Conservation (phyloP, 2,113 vertebrate species). For the Pedionomus torquatus region DNA sequence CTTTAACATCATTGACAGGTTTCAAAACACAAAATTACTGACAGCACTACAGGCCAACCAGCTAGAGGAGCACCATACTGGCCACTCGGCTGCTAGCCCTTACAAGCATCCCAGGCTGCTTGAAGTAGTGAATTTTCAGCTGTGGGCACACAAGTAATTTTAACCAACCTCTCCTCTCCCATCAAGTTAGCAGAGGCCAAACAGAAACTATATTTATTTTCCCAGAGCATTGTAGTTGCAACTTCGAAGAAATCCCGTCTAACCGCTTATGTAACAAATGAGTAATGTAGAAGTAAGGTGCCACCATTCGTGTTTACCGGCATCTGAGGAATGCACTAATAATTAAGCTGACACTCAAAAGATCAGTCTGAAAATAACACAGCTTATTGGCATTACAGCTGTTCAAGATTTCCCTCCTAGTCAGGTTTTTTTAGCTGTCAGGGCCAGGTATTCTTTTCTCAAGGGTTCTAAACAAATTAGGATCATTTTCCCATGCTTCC, state of each 20-base stretch:
- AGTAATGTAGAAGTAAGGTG: neutral
- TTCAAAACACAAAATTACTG: neutral
- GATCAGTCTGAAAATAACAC: neutral
- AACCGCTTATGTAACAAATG: neutral
- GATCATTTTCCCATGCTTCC: neutral
- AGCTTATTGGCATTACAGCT: neutral
- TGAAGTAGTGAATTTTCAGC: neutral
- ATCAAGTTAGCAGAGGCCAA: neutral
- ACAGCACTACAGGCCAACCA: neutral
- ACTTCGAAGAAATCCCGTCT: neutral
- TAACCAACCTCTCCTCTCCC: neutral
- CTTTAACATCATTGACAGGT: fast-evolving
- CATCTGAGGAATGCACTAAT: neutral
- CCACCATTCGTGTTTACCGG: neutral
- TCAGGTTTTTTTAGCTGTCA: neutral
- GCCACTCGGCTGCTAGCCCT: neutral
- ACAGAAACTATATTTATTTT: neutral
- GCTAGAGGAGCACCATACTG: neutral
- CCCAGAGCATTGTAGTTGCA: neutral
- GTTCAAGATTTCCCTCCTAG: neutral
- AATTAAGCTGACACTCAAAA: neutral
- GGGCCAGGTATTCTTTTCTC: neutral
- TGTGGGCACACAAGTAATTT: neutral
- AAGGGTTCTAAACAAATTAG: neutral
- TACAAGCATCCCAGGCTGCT: neutral